A percentile compares a stretch with the other conserved stretches of the same genome.
Conservation (phyloP, 2,113 vertebrate species). For the Glareola pratincola region DNA sequence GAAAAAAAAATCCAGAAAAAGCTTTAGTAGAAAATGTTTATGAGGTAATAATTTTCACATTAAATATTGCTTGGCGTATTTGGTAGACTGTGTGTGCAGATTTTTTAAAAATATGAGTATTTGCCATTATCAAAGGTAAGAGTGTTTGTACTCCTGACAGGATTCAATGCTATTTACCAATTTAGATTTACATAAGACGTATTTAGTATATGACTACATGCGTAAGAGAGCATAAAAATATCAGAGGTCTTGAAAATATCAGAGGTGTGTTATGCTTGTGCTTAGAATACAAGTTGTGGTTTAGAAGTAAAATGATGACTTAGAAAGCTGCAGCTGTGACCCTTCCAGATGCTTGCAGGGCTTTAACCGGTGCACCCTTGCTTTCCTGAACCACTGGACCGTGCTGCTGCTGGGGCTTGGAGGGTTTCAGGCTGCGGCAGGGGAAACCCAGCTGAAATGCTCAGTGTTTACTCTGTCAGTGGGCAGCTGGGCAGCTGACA, state of each 20-base stretch:
- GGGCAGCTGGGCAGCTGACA: neutral
- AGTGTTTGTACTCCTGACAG: neutral
- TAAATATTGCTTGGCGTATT: slow-evolving; percentile 13
- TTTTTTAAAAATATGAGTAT: neutral
- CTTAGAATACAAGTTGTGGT: neutral
- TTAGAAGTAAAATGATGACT: neutral
- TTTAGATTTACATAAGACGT: neutral
- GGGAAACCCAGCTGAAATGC: neutral
- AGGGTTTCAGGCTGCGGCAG: neutral
- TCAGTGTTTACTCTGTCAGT: neutral
- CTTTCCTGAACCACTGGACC: neutral
- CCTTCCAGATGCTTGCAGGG: neutral
- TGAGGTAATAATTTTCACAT: slow-evolving; percentile 23
- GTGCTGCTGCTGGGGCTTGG: neutral
- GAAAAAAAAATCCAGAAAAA: slow-evolving; percentile 7
- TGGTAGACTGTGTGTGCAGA: neutral
- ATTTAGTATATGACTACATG: neutral
- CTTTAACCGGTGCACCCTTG: fast-evolving
- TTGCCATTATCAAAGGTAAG: neutral
- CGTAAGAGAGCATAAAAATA: neutral
- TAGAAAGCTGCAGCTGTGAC: neutral
- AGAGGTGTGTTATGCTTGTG: neutral
- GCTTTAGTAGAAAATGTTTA: slow-evolving; percentile 50
- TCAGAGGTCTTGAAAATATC: neutral
- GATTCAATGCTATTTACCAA: neutral